Percentiles rank a stretch among this genome's conserved stretches.
phyloP scores from a whole-genome alignment of 2,888 invertebrate genomes.

The Loripinus fragilis region DNA sequence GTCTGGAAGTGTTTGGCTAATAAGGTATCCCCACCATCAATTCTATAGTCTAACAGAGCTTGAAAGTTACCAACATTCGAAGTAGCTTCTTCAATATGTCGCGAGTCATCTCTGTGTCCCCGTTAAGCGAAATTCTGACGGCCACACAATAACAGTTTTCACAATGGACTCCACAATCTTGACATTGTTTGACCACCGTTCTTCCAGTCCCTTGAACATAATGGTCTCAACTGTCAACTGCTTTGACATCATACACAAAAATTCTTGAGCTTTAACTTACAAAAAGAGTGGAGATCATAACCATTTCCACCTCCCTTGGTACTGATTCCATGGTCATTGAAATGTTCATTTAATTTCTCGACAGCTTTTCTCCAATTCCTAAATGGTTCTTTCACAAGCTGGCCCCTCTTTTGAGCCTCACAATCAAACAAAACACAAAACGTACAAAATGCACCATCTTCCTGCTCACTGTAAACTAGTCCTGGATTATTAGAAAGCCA shows the following conservation, averaged over 20 bases:
- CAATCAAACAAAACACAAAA: neutral
- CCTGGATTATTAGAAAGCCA: neutral
- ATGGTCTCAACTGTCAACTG: too few relatives aligned
- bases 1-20: conserved; percentile 24
- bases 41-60: conserved; percentile 27
- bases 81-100: neutral
- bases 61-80: conserved; percentile 32
- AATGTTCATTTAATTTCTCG: neutral
- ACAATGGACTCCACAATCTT: conserved; percentile 6
- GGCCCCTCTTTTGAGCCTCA: too few relatives aligned
- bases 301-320: too few relatives aligned
- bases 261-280: neutral
- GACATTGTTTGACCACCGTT: neutral
- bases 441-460: neutral
- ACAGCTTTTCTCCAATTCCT: too few relatives aligned
- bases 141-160: conserved; percentile 18
- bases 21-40: conserved; percentile 27
- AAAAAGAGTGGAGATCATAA: too few relatives aligned
- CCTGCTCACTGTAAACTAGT: neutral
- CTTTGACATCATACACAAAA: neutral
- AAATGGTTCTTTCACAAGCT: too few relatives aligned
- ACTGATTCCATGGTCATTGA: neutral
- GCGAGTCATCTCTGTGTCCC: neutral
- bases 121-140: neutral
- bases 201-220: neutral